Conservation (phyloP, 1,140 invertebrate species). For the Armadillidium nasatum region DNA sequence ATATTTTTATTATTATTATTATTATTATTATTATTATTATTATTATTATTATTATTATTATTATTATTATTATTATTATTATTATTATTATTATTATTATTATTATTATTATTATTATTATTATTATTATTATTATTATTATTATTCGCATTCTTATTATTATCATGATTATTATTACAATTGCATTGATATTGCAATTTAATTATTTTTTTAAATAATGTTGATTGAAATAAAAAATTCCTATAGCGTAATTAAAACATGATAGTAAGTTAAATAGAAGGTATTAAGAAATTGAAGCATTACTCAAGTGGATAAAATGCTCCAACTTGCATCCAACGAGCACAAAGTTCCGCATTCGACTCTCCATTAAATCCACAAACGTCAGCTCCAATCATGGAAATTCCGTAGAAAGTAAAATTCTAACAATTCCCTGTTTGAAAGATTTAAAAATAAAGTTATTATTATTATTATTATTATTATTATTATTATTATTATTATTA, state of each 20-base stretch:
- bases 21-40: too few relatives aligned
- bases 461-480: background rate
- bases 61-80: too few relatives aligned
- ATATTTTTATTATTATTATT: too few relatives aligned
- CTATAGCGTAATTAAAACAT: too few relatives aligned
- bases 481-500: background rate
- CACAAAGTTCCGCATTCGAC: conserved; percentile 53
- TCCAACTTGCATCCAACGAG: conserved; percentile 55
- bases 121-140: too few relatives aligned
- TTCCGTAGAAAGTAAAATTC: conserved; percentile 65
- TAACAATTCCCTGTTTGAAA: conserved; percentile 57
- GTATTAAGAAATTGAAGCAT: background rate
- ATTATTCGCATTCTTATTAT: too few relatives aligned
- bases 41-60: too few relatives aligned
- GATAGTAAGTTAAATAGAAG: background rate
- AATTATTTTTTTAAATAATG: background rate
- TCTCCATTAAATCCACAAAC: conserved; percentile 55
- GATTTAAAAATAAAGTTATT: background rate
- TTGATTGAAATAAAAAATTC: too few relatives aligned
- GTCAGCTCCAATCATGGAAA: conserved; percentile 55
- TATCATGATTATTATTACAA: too few relatives aligned
- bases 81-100: too few relatives aligned
- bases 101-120: too few relatives aligned
- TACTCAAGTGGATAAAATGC: conserved; percentile 57
- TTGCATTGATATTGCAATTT: background rate